A percentile compares a stretch with the other conserved stretches of the same genome.
These are phyloP conservation scores for Latrodectus elegans DNA, from an alignment of 2,888 invertebrate genomes.

Conservation along the genomic window DNA sequence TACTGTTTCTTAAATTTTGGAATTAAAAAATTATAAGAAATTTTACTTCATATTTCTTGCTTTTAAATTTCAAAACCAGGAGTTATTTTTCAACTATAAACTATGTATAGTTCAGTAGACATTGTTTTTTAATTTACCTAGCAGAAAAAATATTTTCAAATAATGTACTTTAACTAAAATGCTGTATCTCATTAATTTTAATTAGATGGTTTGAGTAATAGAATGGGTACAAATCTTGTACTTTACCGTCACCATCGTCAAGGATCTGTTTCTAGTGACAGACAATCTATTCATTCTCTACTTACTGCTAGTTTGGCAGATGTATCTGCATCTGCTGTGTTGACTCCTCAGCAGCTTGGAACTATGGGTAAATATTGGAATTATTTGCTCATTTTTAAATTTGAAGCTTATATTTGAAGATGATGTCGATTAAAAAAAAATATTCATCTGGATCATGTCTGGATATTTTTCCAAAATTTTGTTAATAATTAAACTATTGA, in stretches of 20 bases:
- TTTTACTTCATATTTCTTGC: too few species aligned
- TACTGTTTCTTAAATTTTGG: too few species aligned
- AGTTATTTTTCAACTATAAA: too few species aligned
- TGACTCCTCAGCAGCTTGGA: slow-evolving; percentile 90
- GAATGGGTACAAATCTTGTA: slow-evolving; percentile 29
- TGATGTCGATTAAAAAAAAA: not conserved
- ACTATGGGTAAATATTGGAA: slow-evolving; percentile 83
- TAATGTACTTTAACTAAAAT: too few species aligned
- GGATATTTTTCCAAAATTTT: not conserved
- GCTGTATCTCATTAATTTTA: not conserved
- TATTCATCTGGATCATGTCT: not conserved
- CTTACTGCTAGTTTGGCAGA: slow-evolving; percentile 73
- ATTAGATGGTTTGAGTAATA: slow-evolving; percentile 23
- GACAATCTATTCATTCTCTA: slow-evolving; percentile 72
- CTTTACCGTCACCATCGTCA: slow-evolving; percentile 55
- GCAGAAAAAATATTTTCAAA: too few species aligned
- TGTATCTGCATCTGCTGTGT: slow-evolving; percentile 76
- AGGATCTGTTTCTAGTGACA: slow-evolving; percentile 70
- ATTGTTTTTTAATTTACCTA: too few species aligned
- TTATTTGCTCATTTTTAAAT: not conserved
- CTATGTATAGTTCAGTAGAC: too few species aligned
- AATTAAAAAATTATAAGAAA: too few species aligned
- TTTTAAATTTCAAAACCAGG: too few species aligned
- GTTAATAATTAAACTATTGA: not conserved
- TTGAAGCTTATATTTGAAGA: too few species aligned